phyloP scores from a whole-genome alignment of 2,888 invertebrate species.

The Beris morrisii region DNA sequence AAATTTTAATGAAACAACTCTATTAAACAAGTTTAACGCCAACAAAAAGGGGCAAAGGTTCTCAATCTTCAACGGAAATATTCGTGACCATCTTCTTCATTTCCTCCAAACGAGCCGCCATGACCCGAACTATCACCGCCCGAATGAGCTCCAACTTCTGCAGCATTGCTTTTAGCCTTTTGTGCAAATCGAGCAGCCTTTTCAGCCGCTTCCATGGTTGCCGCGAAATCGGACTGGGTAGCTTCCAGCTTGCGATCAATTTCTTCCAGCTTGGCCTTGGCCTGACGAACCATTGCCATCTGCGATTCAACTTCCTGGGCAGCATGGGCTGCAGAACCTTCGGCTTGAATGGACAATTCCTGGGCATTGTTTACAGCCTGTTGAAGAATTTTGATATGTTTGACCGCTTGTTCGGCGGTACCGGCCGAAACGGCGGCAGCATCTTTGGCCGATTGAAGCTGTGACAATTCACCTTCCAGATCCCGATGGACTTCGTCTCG shows the following conservation, averaged over 20 bases:
- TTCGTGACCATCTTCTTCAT: no score
- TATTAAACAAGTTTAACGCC: no score
- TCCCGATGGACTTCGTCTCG: conserved; percentile 67
- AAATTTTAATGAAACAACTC: no score
- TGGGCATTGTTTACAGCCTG: conserved; percentile 73
- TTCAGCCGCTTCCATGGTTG: conserved; percentile 68
- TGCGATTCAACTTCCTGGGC: conserved; percentile 73
- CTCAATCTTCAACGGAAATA: no score
- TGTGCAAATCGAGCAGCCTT: conserved; percentile 66
- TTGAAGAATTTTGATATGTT: conserved; percentile 66
- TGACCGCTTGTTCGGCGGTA: conserved; percentile 70
- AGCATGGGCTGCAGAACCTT: conserved; percentile 69
- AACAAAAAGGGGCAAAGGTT: no score
- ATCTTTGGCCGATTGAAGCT: conserved; percentile 69
- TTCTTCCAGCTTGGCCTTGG: conserved; percentile 64
- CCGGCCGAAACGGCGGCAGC: conserved; percentile 67
- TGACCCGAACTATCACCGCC: conserved; percentile 7
- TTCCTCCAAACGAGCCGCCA: conserved; percentile 5
- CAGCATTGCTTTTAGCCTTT: conserved; percentile 70
- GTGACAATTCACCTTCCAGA: conserved; percentile 68
- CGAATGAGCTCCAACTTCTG: conserved; percentile 62
- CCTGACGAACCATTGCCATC: conserved; percentile 74
- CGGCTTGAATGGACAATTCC: conserved; percentile 64
- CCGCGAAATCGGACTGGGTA: conserved; percentile 70
- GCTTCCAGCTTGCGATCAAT: conserved; percentile 67